Conservation (phyloP, 2,888 invertebrate species). For the Heliconius cydno region DNA sequence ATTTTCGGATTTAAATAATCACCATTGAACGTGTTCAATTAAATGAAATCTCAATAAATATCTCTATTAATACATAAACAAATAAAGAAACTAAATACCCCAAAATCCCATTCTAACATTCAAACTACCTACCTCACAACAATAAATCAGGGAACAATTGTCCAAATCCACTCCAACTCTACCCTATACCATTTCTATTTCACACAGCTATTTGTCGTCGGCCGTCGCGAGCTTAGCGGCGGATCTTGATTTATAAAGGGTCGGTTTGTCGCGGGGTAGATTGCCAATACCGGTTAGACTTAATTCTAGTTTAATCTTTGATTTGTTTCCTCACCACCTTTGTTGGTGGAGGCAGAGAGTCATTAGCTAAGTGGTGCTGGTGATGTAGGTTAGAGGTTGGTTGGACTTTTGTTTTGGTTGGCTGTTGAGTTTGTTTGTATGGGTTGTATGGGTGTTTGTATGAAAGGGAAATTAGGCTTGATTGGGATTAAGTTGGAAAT, state of each 20-base stretch:
- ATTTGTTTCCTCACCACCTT: conserved; percentile 45
- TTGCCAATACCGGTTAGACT: conserved; percentile 46
- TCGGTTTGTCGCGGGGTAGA: conserved; percentile 52
- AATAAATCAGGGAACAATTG: neutral
- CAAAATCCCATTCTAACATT: neutral
- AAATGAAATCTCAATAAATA: neutral
- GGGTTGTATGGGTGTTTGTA: neutral
- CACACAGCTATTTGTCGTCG: conserved; percentile 15
- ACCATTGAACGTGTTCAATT: no score
- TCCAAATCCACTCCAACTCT: conserved; percentile 6
- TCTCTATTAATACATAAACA: neutral
- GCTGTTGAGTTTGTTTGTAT: neutral
- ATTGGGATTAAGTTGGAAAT: neutral
- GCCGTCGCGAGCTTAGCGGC: conserved; percentile 58
- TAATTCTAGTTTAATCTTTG: conserved; percentile 57
- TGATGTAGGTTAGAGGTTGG: conserved; percentile 16
- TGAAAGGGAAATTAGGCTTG: neutral
- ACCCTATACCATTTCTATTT: conserved; percentile 6
- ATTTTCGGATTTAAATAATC: no score
- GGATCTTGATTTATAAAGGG: conserved; percentile 61
- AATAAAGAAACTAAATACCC: neutral
- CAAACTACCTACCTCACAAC: neutral
- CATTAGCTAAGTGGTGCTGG: conserved; percentile 34
- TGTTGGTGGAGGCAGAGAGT: conserved; percentile 32
- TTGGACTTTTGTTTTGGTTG: neutral